Evolutionary conservation across 1,140 invertebrate genomes (phyloP).

Genomic region (Tetramorium simillimum): DNA sequence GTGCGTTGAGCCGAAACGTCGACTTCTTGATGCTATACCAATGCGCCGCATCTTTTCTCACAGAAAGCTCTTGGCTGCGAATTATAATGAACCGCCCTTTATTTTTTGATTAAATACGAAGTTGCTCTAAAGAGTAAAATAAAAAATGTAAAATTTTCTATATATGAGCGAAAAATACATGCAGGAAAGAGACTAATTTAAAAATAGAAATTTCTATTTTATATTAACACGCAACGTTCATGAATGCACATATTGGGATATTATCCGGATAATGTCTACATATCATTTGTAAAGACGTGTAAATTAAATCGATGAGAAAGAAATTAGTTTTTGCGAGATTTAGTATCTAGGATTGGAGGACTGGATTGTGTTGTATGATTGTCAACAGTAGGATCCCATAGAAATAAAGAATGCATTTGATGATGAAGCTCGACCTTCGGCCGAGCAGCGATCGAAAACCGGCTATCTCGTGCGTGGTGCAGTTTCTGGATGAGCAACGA

Average conservation of each 20-base stretch:
- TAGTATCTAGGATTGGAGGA: background rate
- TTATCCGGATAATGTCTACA: too few species aligned
- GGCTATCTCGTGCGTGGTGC: constrained; percentile 40
- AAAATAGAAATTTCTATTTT: too few species aligned
- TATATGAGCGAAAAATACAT: too few species aligned
- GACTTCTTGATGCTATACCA: background rate
- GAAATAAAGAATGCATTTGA: background rate
- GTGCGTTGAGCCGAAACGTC: background rate
- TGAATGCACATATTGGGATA: too few species aligned
- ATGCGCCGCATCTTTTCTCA: background rate
- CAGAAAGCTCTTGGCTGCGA: background rate
- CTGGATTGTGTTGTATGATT: background rate
- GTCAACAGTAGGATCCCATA: background rate
- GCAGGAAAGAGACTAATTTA: too few species aligned
- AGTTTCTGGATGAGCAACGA: constrained; percentile 47
- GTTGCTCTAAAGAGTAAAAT: background rate
- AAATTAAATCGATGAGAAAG: background rate
- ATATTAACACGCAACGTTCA: too few species aligned
- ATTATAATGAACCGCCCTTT: background rate
- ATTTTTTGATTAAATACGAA: background rate
- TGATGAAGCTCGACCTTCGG: background rate
- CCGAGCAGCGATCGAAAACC: constrained; percentile 10
- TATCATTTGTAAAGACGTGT: background rate
- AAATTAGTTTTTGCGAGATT: background rate
- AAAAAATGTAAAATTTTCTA: background rate